These are phyloP conservation scores for Centropristis striata DNA, from an alignment of 2,113 vertebrate genomes.

Conservation along the genomic window DNA sequence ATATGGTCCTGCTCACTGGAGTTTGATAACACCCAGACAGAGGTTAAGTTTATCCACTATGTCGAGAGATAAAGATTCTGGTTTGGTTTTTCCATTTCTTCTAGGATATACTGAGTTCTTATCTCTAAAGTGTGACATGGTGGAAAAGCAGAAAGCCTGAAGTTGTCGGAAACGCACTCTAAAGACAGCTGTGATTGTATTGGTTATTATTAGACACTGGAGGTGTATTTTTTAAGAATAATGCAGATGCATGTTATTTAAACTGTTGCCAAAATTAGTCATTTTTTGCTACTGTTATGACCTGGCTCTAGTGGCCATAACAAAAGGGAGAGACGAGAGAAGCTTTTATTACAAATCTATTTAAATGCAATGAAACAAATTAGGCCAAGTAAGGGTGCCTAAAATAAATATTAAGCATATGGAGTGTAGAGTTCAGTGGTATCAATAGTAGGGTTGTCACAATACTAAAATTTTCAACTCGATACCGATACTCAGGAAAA, in stretches of 20 bases:
- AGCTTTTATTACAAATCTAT: no score
- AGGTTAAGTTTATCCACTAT: constrained; percentile 76
- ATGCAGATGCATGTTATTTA: background rate
- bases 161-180: constrained; percentile 21
- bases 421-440: no score
- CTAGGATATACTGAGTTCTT: constrained; percentile 62
- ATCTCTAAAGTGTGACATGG: constrained; percentile 67
- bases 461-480: no score
- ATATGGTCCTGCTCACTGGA: constrained; percentile 59
- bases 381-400: no score
- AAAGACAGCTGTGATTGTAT: constrained; percentile 15
- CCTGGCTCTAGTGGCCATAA: no score
- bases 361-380: no score
- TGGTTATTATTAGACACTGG: background rate
- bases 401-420: no score
- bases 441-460: no score
- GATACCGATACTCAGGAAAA: no score
- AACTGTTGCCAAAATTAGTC: background rate
- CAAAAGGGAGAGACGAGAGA: no score
- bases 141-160: constrained; percentile 53
- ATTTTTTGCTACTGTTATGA: no score
- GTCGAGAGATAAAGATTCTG: constrained; percentile 78
- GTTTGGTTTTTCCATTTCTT: constrained; percentile 72
- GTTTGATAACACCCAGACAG: constrained; percentile 74
- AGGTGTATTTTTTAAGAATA: background rate